A percentile compares a stretch with the other conserved stretches of the same genome.
Conservation (phyloP, 2,797 vertebrate species). For the Eptatretus atami region DNA sequence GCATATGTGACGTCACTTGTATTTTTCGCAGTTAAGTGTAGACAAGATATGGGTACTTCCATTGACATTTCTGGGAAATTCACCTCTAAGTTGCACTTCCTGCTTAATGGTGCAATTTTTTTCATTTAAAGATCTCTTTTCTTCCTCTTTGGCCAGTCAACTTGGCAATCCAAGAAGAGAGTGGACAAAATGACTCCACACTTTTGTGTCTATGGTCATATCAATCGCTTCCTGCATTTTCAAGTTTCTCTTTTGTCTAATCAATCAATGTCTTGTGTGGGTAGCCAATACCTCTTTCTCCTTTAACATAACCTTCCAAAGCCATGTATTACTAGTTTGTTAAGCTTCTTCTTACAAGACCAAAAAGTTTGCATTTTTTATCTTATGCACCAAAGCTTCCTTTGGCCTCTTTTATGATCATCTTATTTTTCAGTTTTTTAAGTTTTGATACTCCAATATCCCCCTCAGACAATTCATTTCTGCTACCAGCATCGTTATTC, state of each 20-base stretch:
- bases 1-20: no score
- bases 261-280: no score
- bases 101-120: not conserved
- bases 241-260: no score
- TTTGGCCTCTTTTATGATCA: not conserved
- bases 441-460: constrained; percentile 1
- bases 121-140: not conserved
- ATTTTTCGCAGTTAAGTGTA: no score
- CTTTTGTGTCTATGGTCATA: not conserved
- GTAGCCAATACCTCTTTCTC: no score
- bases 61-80: not conserved
- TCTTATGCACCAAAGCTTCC: not conserved
- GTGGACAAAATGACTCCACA: not conserved
- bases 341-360: not conserved
- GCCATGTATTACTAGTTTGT: not conserved
- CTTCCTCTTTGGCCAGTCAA: not conserved
- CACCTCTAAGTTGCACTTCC: not conserved
- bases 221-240: not conserved
- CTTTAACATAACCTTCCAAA: not conserved
- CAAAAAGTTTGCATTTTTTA: constrained; percentile 1
- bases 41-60: no score
- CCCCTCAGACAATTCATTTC: not conserved
- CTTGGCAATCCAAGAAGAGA: not conserved
- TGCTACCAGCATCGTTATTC: not conserved
- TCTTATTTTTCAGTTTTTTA: not conserved